phyloP scores from a whole-genome alignment of 2,113 vertebrate genomes.

The Chroicocephalus ridibundus region DNA sequence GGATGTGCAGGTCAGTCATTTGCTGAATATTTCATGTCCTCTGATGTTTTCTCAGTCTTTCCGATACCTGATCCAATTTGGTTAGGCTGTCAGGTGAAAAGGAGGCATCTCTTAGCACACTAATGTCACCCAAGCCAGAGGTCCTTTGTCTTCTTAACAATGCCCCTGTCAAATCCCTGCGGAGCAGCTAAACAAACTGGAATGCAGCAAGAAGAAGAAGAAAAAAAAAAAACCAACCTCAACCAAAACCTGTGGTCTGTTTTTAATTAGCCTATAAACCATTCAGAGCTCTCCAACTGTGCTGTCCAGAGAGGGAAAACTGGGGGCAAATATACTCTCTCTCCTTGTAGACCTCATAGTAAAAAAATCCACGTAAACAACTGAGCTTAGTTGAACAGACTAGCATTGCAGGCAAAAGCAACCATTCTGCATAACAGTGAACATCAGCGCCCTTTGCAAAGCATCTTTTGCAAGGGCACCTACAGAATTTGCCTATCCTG shows the following conservation, averaged over 20 bases:
- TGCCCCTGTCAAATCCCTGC: neutral
- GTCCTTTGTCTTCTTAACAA: slow-evolving; percentile 10
- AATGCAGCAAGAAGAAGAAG: neutral
- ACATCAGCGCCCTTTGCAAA: neutral
- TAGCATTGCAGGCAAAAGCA: neutral
- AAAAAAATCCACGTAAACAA: neutral
- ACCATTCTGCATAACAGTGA: neutral
- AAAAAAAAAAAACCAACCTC: rapidly evolving
- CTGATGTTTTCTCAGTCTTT: neutral
- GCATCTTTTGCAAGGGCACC: neutral
- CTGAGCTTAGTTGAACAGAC: neutral
- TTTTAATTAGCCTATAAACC: neutral
- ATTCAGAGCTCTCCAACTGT: neutral
- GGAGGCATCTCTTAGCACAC: neutral
- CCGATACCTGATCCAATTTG: neutral
- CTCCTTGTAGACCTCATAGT: neutral
- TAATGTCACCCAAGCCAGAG: neutral
- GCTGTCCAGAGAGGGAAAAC: neutral
- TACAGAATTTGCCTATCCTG: neutral
- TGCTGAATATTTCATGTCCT: neutral
- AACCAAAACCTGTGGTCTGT: neutral
- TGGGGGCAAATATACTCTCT: neutral
- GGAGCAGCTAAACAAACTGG: neutral
- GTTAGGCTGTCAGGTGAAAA: neutral
- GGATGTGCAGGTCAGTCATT: neutral